A percentile compares a stretch with the other conserved stretches of the same genome.
Conservation (phyloP, 2,888 invertebrate species). For the Chymomyza fuscimana region DNA sequence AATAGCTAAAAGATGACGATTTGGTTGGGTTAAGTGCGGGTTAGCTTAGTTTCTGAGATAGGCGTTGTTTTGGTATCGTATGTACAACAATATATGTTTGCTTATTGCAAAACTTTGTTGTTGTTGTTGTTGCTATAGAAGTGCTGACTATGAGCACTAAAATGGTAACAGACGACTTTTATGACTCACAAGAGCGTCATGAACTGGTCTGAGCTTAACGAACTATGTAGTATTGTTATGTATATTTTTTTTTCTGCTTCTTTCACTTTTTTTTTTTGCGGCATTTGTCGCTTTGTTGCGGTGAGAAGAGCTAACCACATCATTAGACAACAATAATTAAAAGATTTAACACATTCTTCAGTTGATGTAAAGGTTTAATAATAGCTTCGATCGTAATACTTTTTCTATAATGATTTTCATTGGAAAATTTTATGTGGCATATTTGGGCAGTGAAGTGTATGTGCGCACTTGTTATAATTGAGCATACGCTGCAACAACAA, state of each 20-base stretch:
- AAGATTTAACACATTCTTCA: conserved; percentile 7
- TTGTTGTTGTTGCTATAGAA: conserved; percentile 37
- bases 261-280: conserved; percentile 16
- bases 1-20: conserved; percentile 37
- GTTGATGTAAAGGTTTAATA: conserved; percentile 52
- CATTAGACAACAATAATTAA: conserved; percentile 19
- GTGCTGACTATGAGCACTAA: conserved; percentile 51
- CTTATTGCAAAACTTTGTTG: conserved; percentile 57
- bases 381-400: conserved; percentile 34
- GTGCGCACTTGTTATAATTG: conserved; percentile 5
- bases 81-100: conserved; percentile 42
- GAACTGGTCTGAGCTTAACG: not conserved
- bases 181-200: not conserved
- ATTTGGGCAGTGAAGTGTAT: conserved; percentile 3
- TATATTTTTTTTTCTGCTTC: not conserved
- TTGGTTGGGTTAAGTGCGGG: not conserved
- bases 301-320: conserved; percentile 21
- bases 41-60: not conserved
- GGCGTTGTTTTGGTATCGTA: conserved; percentile 40
- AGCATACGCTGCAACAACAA: not conserved
- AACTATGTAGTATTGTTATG: not conserved
- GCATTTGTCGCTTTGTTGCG: conserved; percentile 46
- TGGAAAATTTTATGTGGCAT: conserved; percentile 7
- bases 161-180: conserved; percentile 16
- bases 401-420: conserved; percentile 10